Percentiles rank a stretch among this genome's conserved stretches.
Conservation (phyloP, 2,888 invertebrate genomes). For the Spatulosminthurus flaviceps region DNA sequence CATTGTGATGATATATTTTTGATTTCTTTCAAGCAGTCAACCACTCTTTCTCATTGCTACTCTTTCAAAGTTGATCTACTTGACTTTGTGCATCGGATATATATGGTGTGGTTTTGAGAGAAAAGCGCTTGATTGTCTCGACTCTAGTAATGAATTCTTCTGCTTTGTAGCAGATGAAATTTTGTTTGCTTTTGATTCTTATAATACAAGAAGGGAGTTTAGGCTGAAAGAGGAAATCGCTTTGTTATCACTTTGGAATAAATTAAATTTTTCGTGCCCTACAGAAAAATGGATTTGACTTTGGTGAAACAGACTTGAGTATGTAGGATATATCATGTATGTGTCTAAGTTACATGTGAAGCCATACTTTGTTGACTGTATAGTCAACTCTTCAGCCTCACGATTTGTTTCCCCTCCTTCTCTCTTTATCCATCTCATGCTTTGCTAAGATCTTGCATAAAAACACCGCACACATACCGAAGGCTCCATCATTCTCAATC, state of each 20-base stretch:
- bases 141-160: slow-evolving; percentile 47
- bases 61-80: background rate
- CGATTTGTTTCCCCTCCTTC: slow-evolving; percentile 38
- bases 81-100: background rate
- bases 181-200: slow-evolving; percentile 59
- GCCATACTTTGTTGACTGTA: background rate
- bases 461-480: background rate
- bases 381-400: slow-evolving; percentile 18
- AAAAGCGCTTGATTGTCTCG: slow-evolving; percentile 1
- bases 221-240: slow-evolving; percentile 58
- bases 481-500: slow-evolving; percentile 41
- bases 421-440: slow-evolving; percentile 30
- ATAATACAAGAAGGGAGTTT: slow-evolving; percentile 48
- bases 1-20: slow-evolving; percentile 19
- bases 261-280: slow-evolving; percentile 64
- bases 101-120: background rate
- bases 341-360: no score
- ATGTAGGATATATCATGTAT: no score
- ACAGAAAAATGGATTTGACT: slow-evolving; percentile 58
- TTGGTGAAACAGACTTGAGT: slow-evolving; percentile 31
- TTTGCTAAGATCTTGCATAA: slow-evolving; percentile 1
- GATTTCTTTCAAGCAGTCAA: background rate
- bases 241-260: slow-evolving; percentile 64
- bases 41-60: slow-evolving; percentile 8
- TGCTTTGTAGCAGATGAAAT: slow-evolving; percentile 43